Base-by-base conservation (phyloP, 2,113 vertebrate genomes). In the Glaucidium brasilianum region DNA sequence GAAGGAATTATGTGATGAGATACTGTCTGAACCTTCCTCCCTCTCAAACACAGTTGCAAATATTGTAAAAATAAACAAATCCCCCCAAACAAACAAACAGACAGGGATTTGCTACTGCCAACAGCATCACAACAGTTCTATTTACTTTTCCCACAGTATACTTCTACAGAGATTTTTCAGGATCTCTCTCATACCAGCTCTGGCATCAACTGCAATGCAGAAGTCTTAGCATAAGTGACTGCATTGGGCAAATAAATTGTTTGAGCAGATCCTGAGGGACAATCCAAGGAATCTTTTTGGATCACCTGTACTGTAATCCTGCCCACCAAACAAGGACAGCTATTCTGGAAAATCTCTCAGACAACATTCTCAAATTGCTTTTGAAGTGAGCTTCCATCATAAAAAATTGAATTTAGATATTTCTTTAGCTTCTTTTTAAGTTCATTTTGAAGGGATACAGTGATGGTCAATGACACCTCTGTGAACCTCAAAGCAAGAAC, bases 1-100 rank as follows among this genome's bases (percentile, higher is more conserved):
- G 73, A 91, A 92, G 58, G 79, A 96, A 79, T 73, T 85, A 30
- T 64, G 63, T 85, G 90, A 90, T 1, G 12, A 93, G 66, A 92
- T 92, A 62, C 83, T 79, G 90, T 66, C 90, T 95, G 71, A 82
- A 27, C 74, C 77, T 90, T 91, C 87, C 35, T 76, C 75, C 67
- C n/a, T 45, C 67, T 50, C 85, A 95, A 82, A 95, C 29, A 47
- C 37, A 59, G 58, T 52, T 92, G 58, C 67, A 96, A 95, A 82
- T 91, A 88, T 7, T 87, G 56, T 71, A 67, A 95, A 95, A 93
- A 89, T 68, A 96, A 94, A 80, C 11, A 92, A 50, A 84, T 79
- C 29, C 0, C 11, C 12, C 26, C 67, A 79, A 86, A 69, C 49
- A 92, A 86, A 71, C 34, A 93, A 81, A 80, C 10, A 88, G 8